Conservation (phyloP, 2,888 invertebrate species). For the Homarus gammarus region DNA sequence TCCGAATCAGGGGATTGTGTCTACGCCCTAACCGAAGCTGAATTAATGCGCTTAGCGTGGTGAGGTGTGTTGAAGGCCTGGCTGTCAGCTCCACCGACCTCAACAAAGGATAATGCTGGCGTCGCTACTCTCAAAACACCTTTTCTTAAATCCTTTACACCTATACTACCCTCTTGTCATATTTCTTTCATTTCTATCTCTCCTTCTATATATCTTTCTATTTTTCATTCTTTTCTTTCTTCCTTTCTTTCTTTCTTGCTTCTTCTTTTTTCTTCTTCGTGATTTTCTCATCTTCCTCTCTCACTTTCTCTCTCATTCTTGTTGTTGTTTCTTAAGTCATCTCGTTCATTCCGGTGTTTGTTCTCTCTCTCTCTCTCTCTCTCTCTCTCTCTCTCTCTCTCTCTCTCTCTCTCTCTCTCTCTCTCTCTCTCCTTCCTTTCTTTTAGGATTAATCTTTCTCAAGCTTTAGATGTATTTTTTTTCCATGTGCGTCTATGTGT, state of each 20-base stretch:
- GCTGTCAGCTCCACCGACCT: too few relatives aligned
- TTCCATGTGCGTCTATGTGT: too few relatives aligned
- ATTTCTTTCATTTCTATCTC: not conserved
- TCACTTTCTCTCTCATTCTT: too few relatives aligned
- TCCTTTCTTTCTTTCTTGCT: not conserved
- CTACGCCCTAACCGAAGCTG: conserved; percentile 39
- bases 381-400: not conserved
- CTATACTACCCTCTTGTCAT: not conserved
- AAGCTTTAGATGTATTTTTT: too few relatives aligned
- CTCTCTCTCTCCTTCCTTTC: not conserved
- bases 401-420: not conserved
- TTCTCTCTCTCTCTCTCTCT: conserved; percentile 8
- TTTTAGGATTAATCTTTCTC: too few relatives aligned
- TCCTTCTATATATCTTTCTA: not conserved
- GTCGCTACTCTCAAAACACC: too few relatives aligned
- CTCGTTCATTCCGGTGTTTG: not conserved
- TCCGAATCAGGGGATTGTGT: conserved; percentile 41
- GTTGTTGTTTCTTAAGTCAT: too few relatives aligned
- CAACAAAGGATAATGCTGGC: too few relatives aligned
- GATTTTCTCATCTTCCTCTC: too few relatives aligned
- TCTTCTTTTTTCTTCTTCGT: too few relatives aligned
- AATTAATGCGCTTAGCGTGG: conserved; percentile 44
- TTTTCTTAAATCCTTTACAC: not conserved
- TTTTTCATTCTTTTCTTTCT: not conserved
- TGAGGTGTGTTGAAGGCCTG: not conserved